Evolutionary conservation across 2,797 vertebrate genomes (phyloP), one percentile per base, ranked within the genome.

Genomic region (Hyperoplus lanceolatus): DNA sequence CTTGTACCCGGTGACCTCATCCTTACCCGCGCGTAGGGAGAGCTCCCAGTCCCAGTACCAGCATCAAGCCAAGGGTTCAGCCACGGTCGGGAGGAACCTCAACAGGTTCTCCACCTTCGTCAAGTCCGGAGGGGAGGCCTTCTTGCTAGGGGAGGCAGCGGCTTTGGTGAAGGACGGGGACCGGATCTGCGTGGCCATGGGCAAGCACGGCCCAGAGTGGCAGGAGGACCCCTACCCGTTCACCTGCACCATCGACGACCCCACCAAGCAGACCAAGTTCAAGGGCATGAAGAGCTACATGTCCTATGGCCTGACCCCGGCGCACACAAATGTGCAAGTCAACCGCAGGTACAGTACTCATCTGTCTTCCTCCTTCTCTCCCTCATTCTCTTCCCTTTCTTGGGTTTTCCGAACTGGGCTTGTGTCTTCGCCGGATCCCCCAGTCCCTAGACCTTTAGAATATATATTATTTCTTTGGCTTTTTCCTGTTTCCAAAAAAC

Each of bases 271-370:
- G 95, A 99, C 98, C 79, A 99, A 99, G 93, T 99, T 99, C 91
- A 99, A 99, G 88, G 98, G 98, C 77, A 99, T 99, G 97, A 99
- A 99, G 94, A 99, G 97, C 78, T 99, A 98, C 93, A 99, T 99
- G n/a, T 97, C 98, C 3, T 99, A 99, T 70, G 97, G 97, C 73
- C 92, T 99, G 70, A 97, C 97, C 38, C 96, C 98, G 4, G 97
- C 95, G 14, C 97, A 98, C 93, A 99, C 97, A 0, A 96, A 95
- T 14, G 92, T 93, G 62, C 96, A 96, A 21, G 98, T 99, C 61
- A 97, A 98, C 93, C 96, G 98, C 86, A 97, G 98, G 92, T 98
- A 97, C 89, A 92, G 85, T 29, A 29, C 29, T 29, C 29, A 29
- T 62, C 59, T 6, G 4, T 15, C 16, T 43, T 41, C 38, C 4